These are phyloP conservation scores for Anguilla pacifica DNA, from an alignment of 2,797 vertebrate genomes.

Conservation along the genomic window DNA sequence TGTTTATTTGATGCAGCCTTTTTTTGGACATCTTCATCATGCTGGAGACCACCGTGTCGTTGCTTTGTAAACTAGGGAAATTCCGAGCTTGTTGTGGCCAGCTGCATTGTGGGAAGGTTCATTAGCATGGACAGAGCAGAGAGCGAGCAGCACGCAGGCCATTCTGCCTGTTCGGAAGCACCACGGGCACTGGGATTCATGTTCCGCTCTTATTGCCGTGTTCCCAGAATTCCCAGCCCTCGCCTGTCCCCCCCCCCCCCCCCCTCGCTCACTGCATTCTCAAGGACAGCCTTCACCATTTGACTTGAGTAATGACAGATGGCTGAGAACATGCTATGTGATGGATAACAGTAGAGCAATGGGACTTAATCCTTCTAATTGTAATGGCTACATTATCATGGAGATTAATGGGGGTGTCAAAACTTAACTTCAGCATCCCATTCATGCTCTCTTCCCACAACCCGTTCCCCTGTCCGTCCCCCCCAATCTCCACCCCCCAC, in stretches of 20 bases:
- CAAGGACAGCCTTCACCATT: constrained; percentile 33
- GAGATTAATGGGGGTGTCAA: constrained; percentile 93
- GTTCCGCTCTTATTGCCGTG: constrained; percentile 55
- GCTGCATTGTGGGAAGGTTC: background rate
- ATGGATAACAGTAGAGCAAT: constrained; percentile 79
- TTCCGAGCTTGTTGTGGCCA: background rate
- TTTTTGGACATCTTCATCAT: too few relatives aligned
- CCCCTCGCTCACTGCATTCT: constrained; percentile 9
- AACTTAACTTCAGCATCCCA: constrained; percentile 77
- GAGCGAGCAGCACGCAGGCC: background rate
- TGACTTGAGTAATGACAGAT: constrained; percentile 40
- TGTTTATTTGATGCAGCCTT: too few relatives aligned
- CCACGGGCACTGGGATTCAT: constrained; percentile 59
- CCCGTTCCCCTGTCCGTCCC: background rate
- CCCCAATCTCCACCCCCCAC: background rate
- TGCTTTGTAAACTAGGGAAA: background rate
- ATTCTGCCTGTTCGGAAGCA: background rate
- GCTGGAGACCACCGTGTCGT: too few relatives aligned
- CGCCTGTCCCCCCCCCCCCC: constrained; percentile 53
- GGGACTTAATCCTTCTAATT: constrained; percentile 85
- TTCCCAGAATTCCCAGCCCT: constrained; percentile 72
- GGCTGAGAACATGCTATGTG: constrained; percentile 72
- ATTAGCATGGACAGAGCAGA: background rate
- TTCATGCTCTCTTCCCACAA: constrained; percentile 59
- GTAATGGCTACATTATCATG: constrained; percentile 82